Percentiles rank a stretch among this genome's conserved stretches.
These are phyloP conservation scores for Drosophila parabipectinata DNA, from an alignment of 1,140 invertebrate species.

Conservation along the genomic window DNA sequence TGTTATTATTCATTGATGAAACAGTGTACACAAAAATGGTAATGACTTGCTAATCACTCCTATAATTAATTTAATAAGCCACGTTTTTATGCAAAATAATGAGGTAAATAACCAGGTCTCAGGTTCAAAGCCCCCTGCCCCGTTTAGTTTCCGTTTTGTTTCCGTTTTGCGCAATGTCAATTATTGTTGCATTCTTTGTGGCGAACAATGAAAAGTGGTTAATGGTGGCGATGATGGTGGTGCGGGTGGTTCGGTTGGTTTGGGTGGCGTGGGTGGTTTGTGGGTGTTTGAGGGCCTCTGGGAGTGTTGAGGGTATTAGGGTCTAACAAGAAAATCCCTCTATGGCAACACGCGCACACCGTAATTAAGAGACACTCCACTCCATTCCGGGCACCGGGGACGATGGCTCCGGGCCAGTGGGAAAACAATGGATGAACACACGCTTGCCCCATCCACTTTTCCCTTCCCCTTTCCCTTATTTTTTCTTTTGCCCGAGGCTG, in stretches of 20 bases:
- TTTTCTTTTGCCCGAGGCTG: conserved; percentile 45
- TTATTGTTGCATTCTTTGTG: conserved; percentile 67
- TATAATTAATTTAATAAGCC: conserved; percentile 37
- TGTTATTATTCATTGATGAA: too few species aligned
- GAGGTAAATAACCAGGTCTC: conserved; percentile 22
- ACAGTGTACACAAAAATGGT: not conserved
- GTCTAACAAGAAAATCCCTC: conserved; percentile 74
- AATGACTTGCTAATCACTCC: not conserved
- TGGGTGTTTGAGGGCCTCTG: conserved; percentile 14
- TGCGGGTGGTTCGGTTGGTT: conserved; percentile 5
- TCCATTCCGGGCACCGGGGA: conserved; percentile 39
- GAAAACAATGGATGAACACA: conserved; percentile 53
- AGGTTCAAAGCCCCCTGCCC: conserved; percentile 27
- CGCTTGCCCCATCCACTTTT: conserved; percentile 15
- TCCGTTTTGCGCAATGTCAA: conserved; percentile 58
- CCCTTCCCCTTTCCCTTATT: not conserved
- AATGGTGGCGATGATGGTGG: conserved; percentile 17
- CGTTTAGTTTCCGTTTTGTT: conserved; percentile 40
- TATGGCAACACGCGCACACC: conserved; percentile 74
- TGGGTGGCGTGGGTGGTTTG: not conserved
- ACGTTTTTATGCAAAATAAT: conserved; percentile 16
- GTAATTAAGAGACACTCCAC: conserved; percentile 80
- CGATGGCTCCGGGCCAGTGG: conserved; percentile 48
- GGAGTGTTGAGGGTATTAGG: conserved; percentile 36
- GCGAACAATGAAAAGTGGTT: conserved; percentile 52